These are phyloP conservation scores for Pelvicachromis taeniatus DNA, from an alignment of 2,113 vertebrate genomes.

Conservation along the genomic window DNA sequence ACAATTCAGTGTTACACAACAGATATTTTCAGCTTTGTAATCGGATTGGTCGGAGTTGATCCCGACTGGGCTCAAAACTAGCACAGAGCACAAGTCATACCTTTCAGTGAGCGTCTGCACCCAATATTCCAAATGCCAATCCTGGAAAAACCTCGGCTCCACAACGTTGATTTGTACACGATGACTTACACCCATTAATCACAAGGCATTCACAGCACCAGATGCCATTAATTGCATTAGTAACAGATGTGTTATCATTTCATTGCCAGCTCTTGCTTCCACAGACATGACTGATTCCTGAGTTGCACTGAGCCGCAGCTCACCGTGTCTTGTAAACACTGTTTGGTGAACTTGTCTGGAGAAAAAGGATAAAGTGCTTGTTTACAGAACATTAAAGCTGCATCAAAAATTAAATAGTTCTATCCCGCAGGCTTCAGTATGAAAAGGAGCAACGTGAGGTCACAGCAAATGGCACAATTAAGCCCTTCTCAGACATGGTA, in stretches of 20 bases:
- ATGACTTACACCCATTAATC: neutral
- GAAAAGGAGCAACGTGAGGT: neutral
- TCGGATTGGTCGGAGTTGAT: neutral
- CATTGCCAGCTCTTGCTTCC: neutral
- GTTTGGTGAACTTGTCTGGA: neutral
- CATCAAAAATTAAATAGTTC: neutral
- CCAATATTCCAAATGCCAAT: neutral
- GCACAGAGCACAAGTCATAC: neutral
- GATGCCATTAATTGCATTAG: neutral
- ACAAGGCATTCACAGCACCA: neutral
- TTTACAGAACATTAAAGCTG: neutral
- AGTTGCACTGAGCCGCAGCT: neutral
- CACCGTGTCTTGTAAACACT: neutral
- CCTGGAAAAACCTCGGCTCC: neutral
- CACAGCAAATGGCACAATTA: neutral
- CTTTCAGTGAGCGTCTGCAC: neutral
- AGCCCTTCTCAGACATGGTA: neutral
- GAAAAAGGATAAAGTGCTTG: neutral
- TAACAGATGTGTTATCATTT: neutral
- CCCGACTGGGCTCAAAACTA: neutral
- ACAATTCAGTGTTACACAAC: neutral
- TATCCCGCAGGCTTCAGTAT: neutral
- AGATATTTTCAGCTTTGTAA: neutral
- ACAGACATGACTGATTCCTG: neutral
- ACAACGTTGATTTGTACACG: neutral